Evolutionary conservation across 2,888 invertebrate species (phyloP).

Genomic region (Meliscaeva auricollis): DNA sequence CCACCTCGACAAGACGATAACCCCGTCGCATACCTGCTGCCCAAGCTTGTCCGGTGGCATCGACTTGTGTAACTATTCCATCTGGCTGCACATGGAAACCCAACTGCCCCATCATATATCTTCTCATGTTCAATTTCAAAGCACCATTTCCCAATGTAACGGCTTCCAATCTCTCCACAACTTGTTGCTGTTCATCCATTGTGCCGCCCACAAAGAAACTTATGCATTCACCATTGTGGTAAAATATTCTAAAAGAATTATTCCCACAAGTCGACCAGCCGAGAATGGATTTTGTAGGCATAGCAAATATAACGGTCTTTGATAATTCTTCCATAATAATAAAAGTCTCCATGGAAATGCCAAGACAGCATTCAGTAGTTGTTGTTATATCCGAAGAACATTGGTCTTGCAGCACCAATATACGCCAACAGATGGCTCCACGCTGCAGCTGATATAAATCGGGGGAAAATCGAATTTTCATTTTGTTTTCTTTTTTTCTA

Average conservation of each 20-base stretch:
- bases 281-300: conserved; percentile 92
- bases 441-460: conserved; percentile 89
- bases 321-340: conserved; percentile 94
- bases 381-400: conserved; percentile 87
- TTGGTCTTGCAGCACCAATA: conserved; percentile 89
- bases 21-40: conserved; percentile 95
- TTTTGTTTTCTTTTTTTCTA: conserved; percentile 91
- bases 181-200: conserved; percentile 89
- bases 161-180: conserved; percentile 91
- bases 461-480: conserved; percentile 89
- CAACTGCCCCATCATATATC: conserved; percentile 93
- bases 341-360: conserved; percentile 93
- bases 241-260: conserved; percentile 91
- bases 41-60: conserved; percentile 84
- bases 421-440: conserved; percentile 94
- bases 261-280: conserved; percentile 86
- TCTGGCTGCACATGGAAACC: conserved; percentile 97
- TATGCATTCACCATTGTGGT: conserved; percentile 97
- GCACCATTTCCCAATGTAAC: conserved; percentile 87
- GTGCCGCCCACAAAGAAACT: conserved; percentile 91
- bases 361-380: conserved; percentile 91
- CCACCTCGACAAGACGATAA: conserved; percentile 95
- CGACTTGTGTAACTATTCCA: conserved; percentile 93
- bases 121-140: conserved; percentile 91
- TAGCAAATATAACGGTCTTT: conserved; percentile 93